phyloP scores from a whole-genome alignment of 2,113 vertebrate species.

The Muntiacus muntjak region DNA sequence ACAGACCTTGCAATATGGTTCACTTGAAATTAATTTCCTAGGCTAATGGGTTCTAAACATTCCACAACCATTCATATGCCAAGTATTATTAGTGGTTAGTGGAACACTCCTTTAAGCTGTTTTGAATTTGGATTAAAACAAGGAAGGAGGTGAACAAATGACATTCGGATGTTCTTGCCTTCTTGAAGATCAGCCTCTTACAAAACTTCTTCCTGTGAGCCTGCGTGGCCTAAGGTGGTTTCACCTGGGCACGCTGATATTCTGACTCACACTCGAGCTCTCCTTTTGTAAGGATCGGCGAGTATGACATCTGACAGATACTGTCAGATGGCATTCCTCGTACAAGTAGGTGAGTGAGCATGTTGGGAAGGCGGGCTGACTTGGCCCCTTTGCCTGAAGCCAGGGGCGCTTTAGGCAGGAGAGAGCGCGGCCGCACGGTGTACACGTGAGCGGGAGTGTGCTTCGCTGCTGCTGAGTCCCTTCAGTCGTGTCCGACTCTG shows the following conservation, averaged over 20 bases:
- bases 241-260: constrained; percentile 3
- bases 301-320: constrained; percentile 40
- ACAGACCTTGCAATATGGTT: background rate
- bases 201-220: background rate
- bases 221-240: background rate
- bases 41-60: background rate
- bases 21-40: background rate
- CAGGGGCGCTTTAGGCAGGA: background rate
- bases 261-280: constrained; percentile 46
- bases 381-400: background rate
- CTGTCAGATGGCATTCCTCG: background rate
- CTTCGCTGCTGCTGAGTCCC: background rate
- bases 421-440: background rate
- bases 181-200: constrained; percentile 28
- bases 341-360: background rate
- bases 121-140: constrained; percentile 29
- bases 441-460: background rate
- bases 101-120: background rate
- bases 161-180: background rate
- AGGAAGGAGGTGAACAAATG: background rate
- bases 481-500: background rate
- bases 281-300: constrained; percentile 1
- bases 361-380: constrained; percentile 12
- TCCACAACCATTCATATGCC: background rate
- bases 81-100: background rate